phyloP scores from a whole-genome alignment of 2,888 invertebrate genomes.

The Apamea sordens region DNA sequence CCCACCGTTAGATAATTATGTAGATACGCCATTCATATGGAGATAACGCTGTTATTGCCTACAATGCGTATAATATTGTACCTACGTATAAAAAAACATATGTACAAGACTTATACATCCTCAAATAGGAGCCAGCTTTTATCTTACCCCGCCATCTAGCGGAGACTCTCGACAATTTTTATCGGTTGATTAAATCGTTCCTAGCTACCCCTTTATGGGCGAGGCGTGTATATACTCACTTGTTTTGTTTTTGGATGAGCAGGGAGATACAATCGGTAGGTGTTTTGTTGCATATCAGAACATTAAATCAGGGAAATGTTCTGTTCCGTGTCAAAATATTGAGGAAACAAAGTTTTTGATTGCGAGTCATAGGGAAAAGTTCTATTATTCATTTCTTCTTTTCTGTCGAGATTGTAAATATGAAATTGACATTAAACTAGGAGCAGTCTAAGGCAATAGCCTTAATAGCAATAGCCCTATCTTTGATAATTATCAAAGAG shows the following conservation, averaged over 20 bases:
- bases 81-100: conserved; percentile 52
- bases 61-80: conserved; percentile 43
- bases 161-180: conserved; percentile 82
- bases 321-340: conserved; percentile 54
- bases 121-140: conserved; percentile 69
- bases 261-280: conserved; percentile 76
- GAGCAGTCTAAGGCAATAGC: no score
- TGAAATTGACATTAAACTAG: background rate
- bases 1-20: conserved; percentile 48
- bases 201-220: conserved; percentile 86
- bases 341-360: conserved; percentile 33
- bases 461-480: no score
- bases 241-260: conserved; percentile 79
- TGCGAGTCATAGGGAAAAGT: conserved; percentile 1
- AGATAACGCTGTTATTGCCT: conserved; percentile 51
- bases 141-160: conserved; percentile 83
- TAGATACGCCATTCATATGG: conserved; percentile 54
- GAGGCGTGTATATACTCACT: conserved; percentile 76
- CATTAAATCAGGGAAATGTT: conserved; percentile 64
- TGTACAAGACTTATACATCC: conserved; percentile 49
- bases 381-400: background rate
- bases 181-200: conserved; percentile 87
- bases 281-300: conserved; percentile 70
- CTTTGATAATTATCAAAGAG: no score
- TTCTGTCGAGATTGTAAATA: background rate